phyloP scores from a whole-genome alignment of 2,113 vertebrate genomes.

The Macroglossus sobrinus region DNA sequence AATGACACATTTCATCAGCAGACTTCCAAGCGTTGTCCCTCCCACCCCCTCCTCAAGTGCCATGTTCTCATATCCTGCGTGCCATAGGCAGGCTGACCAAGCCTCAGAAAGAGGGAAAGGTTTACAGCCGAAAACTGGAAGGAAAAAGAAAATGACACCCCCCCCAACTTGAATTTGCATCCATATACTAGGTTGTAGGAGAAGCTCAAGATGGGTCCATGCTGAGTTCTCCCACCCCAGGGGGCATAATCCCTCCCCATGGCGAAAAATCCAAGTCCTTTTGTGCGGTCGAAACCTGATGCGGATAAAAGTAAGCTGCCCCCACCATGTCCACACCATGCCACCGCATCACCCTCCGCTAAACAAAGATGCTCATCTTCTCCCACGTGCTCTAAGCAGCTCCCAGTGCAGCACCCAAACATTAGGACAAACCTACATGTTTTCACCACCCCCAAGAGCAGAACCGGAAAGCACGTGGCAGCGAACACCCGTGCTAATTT shows the following conservation, averaged over 20 bases:
- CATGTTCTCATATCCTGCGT: background rate
- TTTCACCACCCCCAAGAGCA: slow-evolving; percentile 7
- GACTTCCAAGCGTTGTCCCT: background rate
- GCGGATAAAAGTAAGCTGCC: background rate
- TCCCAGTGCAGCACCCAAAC: slow-evolving; percentile 42
- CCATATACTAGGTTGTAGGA: background rate
- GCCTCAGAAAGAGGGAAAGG: background rate
- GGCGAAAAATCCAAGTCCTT: background rate
- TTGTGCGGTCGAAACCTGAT: background rate
- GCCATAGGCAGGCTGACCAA: background rate
- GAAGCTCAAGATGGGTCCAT: background rate
- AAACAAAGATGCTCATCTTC: background rate
- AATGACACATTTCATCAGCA: slow-evolving; percentile 44
- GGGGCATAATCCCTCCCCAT: background rate
- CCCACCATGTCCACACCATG: background rate
- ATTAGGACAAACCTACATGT: slow-evolving; percentile 24
- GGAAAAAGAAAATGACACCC: background rate
- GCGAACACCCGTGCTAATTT: background rate
- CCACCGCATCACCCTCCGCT: background rate
- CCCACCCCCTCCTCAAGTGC: background rate
- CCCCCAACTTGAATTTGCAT: background rate
- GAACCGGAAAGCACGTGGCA: slow-evolving; percentile 24
- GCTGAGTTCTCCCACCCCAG: background rate
- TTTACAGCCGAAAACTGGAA: background rate
- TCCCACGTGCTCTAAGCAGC: background rate